Conservation (phyloP, 2,797 vertebrate genomes). For the Myiotriccus ornatus region DNA sequence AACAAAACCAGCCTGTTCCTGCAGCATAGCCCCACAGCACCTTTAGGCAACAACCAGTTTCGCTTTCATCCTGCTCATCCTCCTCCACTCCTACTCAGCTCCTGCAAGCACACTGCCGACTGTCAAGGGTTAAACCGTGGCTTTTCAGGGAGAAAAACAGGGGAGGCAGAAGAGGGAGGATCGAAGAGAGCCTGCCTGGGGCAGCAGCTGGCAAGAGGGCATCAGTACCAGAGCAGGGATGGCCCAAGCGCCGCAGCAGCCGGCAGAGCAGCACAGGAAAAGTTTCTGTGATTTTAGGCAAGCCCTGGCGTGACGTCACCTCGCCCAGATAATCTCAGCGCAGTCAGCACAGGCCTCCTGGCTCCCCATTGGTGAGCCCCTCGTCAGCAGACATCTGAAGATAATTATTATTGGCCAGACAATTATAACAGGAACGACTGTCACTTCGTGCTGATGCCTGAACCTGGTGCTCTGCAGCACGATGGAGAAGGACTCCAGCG, state of each 20-base stretch:
- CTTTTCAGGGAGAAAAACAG: neutral
- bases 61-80: neutral
- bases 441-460: constrained; percentile 56
- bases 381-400: constrained; percentile 98
- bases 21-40: neutral
- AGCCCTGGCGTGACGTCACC: constrained; percentile 73
- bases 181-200: neutral
- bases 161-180: neutral
- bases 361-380: constrained; percentile 82
- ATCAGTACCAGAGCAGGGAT: neutral
- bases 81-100: neutral
- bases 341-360: constrained; percentile 83
- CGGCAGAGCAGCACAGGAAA: neutral
- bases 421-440: constrained; percentile 74
- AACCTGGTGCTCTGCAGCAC: constrained; percentile 54
- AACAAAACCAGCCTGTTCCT: neutral
- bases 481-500: neutral
- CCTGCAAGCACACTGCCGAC: fast-evolving
- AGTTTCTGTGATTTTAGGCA: constrained; percentile 73
- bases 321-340: constrained; percentile 65
- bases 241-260: neutral
- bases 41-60: neutral
- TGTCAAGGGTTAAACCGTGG: neutral
- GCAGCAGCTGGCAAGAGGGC: neutral
- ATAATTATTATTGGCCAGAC: constrained; percentile 84